phyloP scores from a whole-genome alignment of 2,113 vertebrate genomes.

The Leiothrix lutea region DNA sequence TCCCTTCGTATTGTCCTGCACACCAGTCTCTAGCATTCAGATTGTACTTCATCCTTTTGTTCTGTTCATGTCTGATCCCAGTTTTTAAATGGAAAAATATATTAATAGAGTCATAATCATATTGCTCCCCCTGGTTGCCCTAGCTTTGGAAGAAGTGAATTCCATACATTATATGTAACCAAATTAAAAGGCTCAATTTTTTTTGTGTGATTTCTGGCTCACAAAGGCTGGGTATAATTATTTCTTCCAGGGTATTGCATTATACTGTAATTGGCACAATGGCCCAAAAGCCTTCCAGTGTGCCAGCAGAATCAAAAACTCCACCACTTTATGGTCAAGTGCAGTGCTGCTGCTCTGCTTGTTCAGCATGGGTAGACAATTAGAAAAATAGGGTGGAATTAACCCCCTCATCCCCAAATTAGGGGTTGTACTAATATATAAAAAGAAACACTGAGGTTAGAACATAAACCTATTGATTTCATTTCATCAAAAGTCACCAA shows the following conservation, averaged over 20 bases:
- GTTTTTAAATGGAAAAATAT: constrained; percentile 22
- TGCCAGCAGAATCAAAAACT: constrained; percentile 12
- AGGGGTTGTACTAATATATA: not conserved
- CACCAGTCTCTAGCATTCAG: not conserved
- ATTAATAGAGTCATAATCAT: constrained; percentile 5
- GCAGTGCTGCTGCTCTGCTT: not conserved
- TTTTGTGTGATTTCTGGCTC: not conserved
- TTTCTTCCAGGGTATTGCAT: constrained; percentile 4
- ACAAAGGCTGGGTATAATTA: constrained; percentile 15
- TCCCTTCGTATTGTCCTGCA: not conserved
- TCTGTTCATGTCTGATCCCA: not conserved
- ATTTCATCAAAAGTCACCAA: not conserved
- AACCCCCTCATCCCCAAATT: constrained; percentile 10
- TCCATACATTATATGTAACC: not conserved
- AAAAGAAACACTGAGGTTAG: not conserved
- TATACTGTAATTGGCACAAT: constrained; percentile 38
- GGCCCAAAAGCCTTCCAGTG: constrained; percentile 13
- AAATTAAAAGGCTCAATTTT: constrained; percentile 37
- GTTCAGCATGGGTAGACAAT: not conserved
- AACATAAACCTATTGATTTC: not conserved
- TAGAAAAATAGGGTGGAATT: constrained; percentile 19
- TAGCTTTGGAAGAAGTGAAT: not conserved
- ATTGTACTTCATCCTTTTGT: not conserved
- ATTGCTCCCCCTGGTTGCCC: constrained; percentile 22
- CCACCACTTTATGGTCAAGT: constrained; percentile 3